Conservation (phyloP, 2,797 vertebrate genomes). For the Galago senegalensis region DNA sequence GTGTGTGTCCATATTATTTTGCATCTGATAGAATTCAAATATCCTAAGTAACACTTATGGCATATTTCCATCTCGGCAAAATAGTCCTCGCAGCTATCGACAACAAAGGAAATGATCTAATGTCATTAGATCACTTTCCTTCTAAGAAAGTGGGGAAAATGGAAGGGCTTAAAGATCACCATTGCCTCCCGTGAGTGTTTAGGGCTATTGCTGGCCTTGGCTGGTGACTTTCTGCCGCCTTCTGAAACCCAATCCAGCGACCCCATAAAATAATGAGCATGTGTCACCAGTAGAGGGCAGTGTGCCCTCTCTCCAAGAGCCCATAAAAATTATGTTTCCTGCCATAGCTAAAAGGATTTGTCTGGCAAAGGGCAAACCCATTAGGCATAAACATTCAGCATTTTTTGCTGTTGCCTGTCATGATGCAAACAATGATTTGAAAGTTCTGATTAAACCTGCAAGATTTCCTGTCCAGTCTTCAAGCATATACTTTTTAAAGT, state of each 20-base stretch:
- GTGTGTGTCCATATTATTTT: background rate
- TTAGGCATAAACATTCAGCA: constrained; percentile 87
- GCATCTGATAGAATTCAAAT: background rate
- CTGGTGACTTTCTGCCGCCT: background rate
- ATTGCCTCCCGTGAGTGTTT: background rate
- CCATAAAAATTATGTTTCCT: constrained; percentile 65
- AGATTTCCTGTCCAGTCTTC: constrained; percentile 55
- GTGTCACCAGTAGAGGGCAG: constrained; percentile 87
- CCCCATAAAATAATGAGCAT: constrained; percentile 58
- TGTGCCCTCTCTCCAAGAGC: constrained; percentile 81
- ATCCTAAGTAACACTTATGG: constrained; percentile 38
- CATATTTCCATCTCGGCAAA: background rate
- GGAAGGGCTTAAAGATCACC: background rate
- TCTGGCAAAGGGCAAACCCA: constrained; percentile 88
- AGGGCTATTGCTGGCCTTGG: background rate
- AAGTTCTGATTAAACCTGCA: constrained; percentile 77
- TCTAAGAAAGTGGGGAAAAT: background rate
- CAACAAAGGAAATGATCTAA: constrained; percentile 33
- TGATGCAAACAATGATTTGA: constrained; percentile 79
- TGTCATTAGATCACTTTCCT: constrained; percentile 22
- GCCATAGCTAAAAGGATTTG: constrained; percentile 86
- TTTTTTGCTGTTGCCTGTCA: constrained; percentile 82
- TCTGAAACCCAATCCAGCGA: constrained; percentile 2
- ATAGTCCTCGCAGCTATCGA: background rate
- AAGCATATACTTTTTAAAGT: constrained; percentile 22